Percentiles rank a stretch among this genome's conserved stretches.
phyloP scores from a whole-genome alignment of 2,797 vertebrate genomes.

The Loriculus beryllinus region DNA sequence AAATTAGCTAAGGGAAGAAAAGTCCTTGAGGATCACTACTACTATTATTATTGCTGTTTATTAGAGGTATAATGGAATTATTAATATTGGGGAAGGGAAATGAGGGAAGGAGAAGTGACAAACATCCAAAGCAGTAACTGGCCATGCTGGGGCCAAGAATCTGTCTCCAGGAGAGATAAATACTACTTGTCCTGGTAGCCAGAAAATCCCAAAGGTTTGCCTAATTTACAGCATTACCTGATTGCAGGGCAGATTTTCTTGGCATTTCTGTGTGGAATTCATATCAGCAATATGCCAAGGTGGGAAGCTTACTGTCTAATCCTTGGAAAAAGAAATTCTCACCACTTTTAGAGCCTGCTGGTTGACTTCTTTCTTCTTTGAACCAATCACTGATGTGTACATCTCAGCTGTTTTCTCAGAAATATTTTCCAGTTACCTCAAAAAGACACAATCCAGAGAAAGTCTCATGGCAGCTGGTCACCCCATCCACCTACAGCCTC shows the following conservation, averaged over 20 bases:
- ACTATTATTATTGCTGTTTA: constrained; percentile 10
- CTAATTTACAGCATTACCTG: not conserved
- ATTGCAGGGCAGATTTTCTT: not conserved
- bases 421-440: not conserved
- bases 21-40: not conserved
- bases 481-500: not conserved
- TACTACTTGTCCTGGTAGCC: not conserved
- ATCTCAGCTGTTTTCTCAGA: not conserved
- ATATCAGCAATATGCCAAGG: not conserved
- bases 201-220: not conserved
- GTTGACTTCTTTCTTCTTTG: not conserved
- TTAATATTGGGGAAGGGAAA: not conserved
- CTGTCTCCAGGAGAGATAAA: not conserved
- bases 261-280: not conserved
- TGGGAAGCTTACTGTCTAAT: not conserved
- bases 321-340: not conserved
- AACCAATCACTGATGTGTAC: fast-evolving
- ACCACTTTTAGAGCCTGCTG: not conserved
- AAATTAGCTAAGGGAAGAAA: not conserved
- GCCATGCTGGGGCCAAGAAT: not conserved
- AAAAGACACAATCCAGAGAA: not conserved
- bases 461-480: not conserved
- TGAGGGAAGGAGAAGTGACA: not conserved
- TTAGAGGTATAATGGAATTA: not conserved
- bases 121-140: constrained; percentile 1